Conservation (phyloP, 2,888 invertebrate genomes). For the Mactromeris polynyma region DNA sequence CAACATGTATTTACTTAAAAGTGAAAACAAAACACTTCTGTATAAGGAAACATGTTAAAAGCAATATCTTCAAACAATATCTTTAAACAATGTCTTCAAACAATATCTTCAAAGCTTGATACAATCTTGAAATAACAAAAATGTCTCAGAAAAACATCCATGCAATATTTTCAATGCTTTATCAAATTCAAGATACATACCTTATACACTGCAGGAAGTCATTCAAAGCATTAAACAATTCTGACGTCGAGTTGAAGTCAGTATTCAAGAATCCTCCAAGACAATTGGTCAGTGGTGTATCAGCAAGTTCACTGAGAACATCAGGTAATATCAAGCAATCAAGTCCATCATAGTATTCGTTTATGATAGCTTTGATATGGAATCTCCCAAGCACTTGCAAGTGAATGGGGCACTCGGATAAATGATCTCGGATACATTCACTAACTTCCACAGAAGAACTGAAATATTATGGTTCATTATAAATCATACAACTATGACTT, state of each 20-base stretch:
- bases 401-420: not conserved
- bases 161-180: no score
- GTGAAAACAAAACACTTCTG: no score
- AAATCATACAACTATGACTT: no score
- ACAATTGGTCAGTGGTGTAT: not conserved
- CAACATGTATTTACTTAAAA: no score
- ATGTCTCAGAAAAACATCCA: no score
- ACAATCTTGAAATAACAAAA: no score
- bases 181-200: not conserved
- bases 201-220: constrained; percentile 16
- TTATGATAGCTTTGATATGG: not conserved
- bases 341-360: not conserved
- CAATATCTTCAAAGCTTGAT: no score
- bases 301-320: not conserved
- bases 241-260: not conserved
- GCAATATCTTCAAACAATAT: no score
- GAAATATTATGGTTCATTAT: not conserved
- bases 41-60: no score
- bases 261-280: not conserved
- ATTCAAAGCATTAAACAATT: not conserved
- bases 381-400: not conserved
- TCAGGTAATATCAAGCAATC: constrained; percentile 14
- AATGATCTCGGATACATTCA: constrained; percentile 9
- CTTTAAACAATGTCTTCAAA: no score
- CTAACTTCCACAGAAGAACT: not conserved